Evolutionary conservation across 2,113 vertebrate genomes (phyloP).

Genomic region (Halcyon malimbica): DNA sequence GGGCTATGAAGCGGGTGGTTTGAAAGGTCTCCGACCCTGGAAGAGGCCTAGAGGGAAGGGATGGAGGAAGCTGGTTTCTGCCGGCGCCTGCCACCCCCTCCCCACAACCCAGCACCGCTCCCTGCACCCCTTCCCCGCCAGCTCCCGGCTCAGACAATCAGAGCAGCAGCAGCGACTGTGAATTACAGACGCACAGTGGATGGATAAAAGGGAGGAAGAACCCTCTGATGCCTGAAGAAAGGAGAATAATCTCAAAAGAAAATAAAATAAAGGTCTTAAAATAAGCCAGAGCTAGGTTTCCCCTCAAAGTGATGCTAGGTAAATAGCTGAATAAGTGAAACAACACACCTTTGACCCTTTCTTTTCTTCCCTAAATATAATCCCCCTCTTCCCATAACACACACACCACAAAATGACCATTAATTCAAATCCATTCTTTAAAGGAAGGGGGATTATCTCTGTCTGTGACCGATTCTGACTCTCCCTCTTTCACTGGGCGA

Average conservation of each 20-base stretch:
- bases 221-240: neutral
- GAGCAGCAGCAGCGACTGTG: neutral
- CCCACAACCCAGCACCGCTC: neutral
- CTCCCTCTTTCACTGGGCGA: neutral
- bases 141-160: conserved; percentile 21
- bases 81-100: neutral
- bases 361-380: conserved; percentile 19
- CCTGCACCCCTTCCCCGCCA: conserved; percentile 29
- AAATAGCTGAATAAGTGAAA: neutral
- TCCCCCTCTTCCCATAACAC: neutral
- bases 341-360: conserved; percentile 14
- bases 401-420: conserved; percentile 10
- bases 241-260: neutral
- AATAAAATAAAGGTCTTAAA: neutral
- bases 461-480: neutral
- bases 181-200: neutral
- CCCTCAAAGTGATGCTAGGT: neutral
- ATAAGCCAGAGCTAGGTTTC: neutral
- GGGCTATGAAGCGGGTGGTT: neutral
- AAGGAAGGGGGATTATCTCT: conserved; percentile 9
- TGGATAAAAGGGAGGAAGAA: neutral
- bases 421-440: conserved; percentile 31
- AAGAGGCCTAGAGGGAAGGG: conserved; percentile 54
- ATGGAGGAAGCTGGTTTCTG: neutral
- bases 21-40: neutral